These are phyloP conservation scores for Drosophila meridionalis DNA, from an alignment of 2,888 invertebrate species.

Conservation along the genomic window DNA sequence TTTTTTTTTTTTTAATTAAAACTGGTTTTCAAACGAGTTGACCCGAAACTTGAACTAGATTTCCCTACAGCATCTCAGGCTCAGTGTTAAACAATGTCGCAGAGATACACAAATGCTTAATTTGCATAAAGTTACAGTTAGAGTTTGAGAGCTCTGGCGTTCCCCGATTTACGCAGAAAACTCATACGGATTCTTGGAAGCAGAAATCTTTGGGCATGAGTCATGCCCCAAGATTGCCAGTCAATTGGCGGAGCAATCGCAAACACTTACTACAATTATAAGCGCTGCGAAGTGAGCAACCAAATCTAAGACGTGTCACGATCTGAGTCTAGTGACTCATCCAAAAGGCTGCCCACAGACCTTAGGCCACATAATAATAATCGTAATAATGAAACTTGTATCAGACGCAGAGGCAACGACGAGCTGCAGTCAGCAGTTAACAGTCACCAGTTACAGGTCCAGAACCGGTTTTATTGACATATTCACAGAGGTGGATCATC, in stretches of 20 bases:
- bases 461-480: constrained; percentile 61
- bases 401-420: constrained; percentile 12
- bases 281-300: constrained; percentile 11
- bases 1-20: constrained; percentile 60
- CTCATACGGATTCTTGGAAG: constrained; percentile 70
- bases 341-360: constrained; percentile 18
- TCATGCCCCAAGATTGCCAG: constrained; percentile 49
- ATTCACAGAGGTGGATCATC: constrained; percentile 33
- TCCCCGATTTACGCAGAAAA: constrained; percentile 61
- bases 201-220: constrained; percentile 47
- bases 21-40: constrained; percentile 63
- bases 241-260: constrained; percentile 25
- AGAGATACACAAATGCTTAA: constrained; percentile 18
- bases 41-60: constrained; percentile 75
- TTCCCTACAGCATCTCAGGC: constrained; percentile 59
- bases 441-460: background rate
- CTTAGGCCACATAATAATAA: constrained; percentile 52
- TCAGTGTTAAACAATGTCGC: constrained; percentile 22
- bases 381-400: constrained; percentile 15
- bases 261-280: constrained; percentile 51
- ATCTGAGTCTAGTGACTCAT: constrained; percentile 58
- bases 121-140: constrained; percentile 61
- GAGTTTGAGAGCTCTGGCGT: constrained; percentile 13
- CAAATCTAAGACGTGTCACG: constrained; percentile 14
- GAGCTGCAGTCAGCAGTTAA: constrained; percentile 7